Conservation (phyloP, 2,113 vertebrate genomes). For the Actenoides hombroni region DNA sequence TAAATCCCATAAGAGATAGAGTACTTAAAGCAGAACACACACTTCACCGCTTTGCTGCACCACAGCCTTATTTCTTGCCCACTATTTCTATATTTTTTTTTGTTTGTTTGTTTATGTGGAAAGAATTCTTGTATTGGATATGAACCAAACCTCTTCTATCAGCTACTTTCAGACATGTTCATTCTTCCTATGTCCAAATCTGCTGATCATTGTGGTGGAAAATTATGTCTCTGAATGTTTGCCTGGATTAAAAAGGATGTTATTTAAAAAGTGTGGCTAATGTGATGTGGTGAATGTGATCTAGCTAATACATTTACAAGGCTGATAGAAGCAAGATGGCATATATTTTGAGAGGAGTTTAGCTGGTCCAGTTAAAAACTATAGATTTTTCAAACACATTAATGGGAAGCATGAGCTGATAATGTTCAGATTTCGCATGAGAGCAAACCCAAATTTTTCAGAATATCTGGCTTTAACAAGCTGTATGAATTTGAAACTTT, state of each 20-base stretch:
- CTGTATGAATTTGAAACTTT: constrained; percentile 15
- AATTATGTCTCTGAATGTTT: constrained; percentile 22
- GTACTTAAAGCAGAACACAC: constrained; percentile 17
- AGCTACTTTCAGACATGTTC: background rate
- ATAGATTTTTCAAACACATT: background rate
- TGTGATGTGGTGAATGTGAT: background rate
- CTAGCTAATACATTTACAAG: background rate
- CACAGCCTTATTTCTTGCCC: background rate
- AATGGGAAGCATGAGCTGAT: background rate
- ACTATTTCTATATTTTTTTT: background rate
- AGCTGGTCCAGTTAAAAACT: background rate
- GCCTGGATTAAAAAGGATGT: background rate
- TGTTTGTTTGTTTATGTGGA: background rate
- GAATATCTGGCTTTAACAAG: constrained; percentile 2
- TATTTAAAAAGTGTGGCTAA: background rate
- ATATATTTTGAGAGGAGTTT: background rate
- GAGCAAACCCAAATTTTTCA: background rate
- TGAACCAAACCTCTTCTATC: constrained; percentile 17
- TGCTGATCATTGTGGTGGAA: background rate
- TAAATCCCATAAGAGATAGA: background rate
- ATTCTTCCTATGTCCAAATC: constrained; percentile 5
- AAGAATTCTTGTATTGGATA: background rate
- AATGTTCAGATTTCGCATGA: background rate
- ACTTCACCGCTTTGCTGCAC: constrained; percentile 15
- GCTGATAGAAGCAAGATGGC: background rate